A percentile compares a stretch with the other conserved stretches of the same genome.
phyloP scores from a whole-genome alignment of 2,113 vertebrate genomes.

The Crypturellus undulatus region DNA sequence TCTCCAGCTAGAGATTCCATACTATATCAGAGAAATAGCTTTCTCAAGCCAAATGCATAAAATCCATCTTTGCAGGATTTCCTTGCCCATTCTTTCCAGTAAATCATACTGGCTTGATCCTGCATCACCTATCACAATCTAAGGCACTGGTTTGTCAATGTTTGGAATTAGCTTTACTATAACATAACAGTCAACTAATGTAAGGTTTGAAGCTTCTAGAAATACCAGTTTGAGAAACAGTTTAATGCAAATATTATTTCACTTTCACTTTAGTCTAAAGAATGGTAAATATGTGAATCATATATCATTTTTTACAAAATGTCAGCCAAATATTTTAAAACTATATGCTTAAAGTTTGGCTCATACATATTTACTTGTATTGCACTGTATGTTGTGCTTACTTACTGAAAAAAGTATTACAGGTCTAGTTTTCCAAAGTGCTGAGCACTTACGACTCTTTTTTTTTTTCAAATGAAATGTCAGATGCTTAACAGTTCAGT shows the following conservation, averaged over 20 bases:
- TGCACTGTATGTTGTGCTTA: not conserved
- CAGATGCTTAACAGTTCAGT: not conserved
- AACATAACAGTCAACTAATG: not conserved
- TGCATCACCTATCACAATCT: not conserved
- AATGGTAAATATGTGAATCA: not conserved
- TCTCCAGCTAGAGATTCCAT: not conserved
- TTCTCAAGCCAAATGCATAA: not conserved
- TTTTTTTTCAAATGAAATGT: not conserved
- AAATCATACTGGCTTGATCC: not conserved
- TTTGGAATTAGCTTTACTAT: not conserved
- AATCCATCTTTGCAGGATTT: not conserved
- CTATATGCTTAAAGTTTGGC: not conserved
- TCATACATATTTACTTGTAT: slow-evolving; percentile 28
- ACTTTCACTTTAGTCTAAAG: slow-evolving; percentile 15
- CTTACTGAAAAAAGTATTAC: not conserved
- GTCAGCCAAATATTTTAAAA: not conserved
- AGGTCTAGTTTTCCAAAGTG: not conserved
- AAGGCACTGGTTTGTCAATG: not conserved
- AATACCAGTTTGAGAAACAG: not conserved
- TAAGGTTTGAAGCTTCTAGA: not conserved
- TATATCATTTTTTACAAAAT: not conserved
- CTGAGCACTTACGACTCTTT: not conserved
- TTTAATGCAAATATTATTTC: not conserved
- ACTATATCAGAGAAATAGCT: not conserved
- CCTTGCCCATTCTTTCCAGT: not conserved